phyloP scores from a whole-genome alignment of 2,797 vertebrate species.

The Hippoglossus hippoglossus region DNA sequence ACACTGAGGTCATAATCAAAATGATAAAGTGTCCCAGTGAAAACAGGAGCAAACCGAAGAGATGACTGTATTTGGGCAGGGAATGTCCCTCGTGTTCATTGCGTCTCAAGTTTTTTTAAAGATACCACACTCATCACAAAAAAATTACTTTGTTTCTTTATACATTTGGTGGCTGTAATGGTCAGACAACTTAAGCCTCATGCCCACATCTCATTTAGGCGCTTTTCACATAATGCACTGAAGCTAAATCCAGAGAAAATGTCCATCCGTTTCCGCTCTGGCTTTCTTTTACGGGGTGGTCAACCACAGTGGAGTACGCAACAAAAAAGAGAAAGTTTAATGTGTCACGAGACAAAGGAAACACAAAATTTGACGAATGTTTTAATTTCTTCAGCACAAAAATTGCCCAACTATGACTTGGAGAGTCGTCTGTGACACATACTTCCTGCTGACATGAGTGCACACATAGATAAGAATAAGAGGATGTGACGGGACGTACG shows the following conservation, averaged over 20 bases:
- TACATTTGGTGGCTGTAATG: slow-evolving; percentile 41
- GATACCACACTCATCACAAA: slow-evolving; percentile 10
- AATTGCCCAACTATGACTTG: slow-evolving; percentile 10
- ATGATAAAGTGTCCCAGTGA: slow-evolving; percentile 51
- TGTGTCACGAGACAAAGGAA: slow-evolving; percentile 7
- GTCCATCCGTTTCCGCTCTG: slow-evolving; percentile 45
- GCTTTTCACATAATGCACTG: slow-evolving; percentile 34
- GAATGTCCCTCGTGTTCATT: slow-evolving; percentile 21
- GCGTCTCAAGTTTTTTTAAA: not conserved
- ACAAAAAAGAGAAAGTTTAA: not conserved
- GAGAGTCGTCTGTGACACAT: not conserved
- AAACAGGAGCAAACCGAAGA: slow-evolving; percentile 44
- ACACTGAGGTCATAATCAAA: slow-evolving; percentile 57
- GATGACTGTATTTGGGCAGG: slow-evolving; percentile 20
- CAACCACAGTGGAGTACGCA: slow-evolving; percentile 33
- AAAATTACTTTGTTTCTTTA: slow-evolving; percentile 52
- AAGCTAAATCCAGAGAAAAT: slow-evolving; percentile 56
- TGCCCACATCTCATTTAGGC: slow-evolving; percentile 21
- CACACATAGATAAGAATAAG: slow-evolving; percentile 2
- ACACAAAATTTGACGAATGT: not conserved
- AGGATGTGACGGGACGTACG: not conserved
- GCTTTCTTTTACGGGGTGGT: slow-evolving; percentile 49
- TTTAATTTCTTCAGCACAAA: not conserved
- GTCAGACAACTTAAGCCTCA: slow-evolving; percentile 44
- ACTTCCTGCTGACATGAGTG: slow-evolving; percentile 24